phyloP scores from a whole-genome alignment of 2,797 vertebrate genomes.

The Lacerta viridis region DNA sequence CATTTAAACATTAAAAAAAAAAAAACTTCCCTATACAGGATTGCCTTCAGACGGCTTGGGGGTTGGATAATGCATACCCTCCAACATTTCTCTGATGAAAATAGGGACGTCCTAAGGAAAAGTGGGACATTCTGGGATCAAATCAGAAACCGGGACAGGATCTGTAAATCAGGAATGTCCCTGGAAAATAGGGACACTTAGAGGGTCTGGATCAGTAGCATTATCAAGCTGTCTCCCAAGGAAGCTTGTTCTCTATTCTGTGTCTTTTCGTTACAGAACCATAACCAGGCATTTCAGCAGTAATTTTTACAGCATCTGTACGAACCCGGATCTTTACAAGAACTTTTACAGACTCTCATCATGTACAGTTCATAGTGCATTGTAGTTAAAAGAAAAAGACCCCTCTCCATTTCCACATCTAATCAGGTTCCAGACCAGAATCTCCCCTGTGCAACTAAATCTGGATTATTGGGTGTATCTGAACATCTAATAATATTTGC shows the following conservation, averaged over 20 bases:
- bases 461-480: slow-evolving; percentile 35
- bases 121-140: too few species aligned
- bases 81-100: too few species aligned
- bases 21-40: too few species aligned
- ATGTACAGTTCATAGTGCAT: neutral
- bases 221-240: neutral
- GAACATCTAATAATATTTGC: slow-evolving; percentile 37
- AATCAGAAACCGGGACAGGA: too few species aligned
- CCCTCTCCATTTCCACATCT: neutral
- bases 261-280: neutral
- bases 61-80: too few species aligned
- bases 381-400: neutral
- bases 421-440: slow-evolving; percentile 32
- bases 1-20: too few species aligned
- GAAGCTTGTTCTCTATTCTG: neutral
- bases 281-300: neutral
- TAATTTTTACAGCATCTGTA: neutral
- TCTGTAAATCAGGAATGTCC: too few species aligned
- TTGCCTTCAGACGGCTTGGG: too few species aligned
- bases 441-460: slow-evolving; percentile 34
- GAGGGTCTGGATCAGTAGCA: too few species aligned
- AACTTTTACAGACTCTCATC: slow-evolving; percentile 13
- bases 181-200: too few species aligned
- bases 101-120: too few species aligned
- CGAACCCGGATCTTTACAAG: neutral